Conservation (phyloP, 1,140 invertebrate genomes). For the Drosophila bocki region DNA sequence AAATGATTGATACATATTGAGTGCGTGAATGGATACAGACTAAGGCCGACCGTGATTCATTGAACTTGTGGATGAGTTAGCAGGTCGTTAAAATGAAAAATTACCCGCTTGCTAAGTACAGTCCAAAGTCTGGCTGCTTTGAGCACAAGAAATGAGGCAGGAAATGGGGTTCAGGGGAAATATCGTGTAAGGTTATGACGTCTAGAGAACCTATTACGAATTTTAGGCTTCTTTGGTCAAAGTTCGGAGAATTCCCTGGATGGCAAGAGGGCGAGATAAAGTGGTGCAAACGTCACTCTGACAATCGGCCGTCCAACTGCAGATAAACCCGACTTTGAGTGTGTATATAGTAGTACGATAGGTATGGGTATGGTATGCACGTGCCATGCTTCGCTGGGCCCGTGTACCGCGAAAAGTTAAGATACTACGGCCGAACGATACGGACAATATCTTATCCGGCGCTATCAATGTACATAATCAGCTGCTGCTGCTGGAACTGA, state of each 20-base stretch:
- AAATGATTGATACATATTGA: slow-evolving; percentile 42
- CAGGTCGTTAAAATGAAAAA: slow-evolving; percentile 40
- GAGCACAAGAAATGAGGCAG: background rate
- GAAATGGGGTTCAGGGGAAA: background rate
- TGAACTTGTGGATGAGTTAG: slow-evolving; percentile 18
- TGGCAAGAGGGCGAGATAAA: slow-evolving; percentile 47
- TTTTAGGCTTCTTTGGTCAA: slow-evolving; percentile 23
- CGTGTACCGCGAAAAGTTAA: slow-evolving; percentile 60
- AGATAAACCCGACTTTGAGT: slow-evolving; percentile 57
- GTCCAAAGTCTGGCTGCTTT: slow-evolving; percentile 8
- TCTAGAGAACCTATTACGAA: slow-evolving; percentile 1
- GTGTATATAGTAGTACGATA: slow-evolving; percentile 43
- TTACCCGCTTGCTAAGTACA: slow-evolving; percentile 4
- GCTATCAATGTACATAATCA: slow-evolving; percentile 78
- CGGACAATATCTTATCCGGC: slow-evolving; percentile 78
- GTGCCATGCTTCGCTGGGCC: slow-evolving; percentile 59
- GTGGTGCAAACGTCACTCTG: slow-evolving; percentile 67
- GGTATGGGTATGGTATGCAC: slow-evolving; percentile 55
- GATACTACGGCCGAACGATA: slow-evolving; percentile 73
- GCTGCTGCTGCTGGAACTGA: slow-evolving; percentile 40
- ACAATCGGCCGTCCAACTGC: slow-evolving; percentile 39
- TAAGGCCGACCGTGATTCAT: slow-evolving; percentile 35
- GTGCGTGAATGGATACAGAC: background rate
- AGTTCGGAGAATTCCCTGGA: slow-evolving; percentile 64
- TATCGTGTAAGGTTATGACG: background rate